These are phyloP conservation scores for Venustaconcha ellipsiformis DNA, from an alignment of 1,140 invertebrate species.

Conservation along the genomic window DNA sequence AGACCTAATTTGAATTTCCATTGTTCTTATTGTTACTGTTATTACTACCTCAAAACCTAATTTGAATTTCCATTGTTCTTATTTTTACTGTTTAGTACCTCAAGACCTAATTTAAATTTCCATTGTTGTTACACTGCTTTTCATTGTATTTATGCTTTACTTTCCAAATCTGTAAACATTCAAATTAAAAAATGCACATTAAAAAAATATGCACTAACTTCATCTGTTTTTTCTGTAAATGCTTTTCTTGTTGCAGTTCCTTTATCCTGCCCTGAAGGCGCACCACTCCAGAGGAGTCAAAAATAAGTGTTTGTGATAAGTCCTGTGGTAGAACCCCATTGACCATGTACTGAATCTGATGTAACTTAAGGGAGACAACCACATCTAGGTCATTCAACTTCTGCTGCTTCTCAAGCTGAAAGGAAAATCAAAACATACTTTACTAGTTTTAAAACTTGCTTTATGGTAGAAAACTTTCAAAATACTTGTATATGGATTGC, in stretches of 20 bases:
- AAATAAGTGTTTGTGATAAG: slow-evolving; percentile 75
- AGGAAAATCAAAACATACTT: background rate
- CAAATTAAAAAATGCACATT: too few species aligned
- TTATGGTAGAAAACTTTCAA: background rate
- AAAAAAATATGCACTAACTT: slow-evolving; percentile 68
- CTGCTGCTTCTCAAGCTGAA: slow-evolving; percentile 77
- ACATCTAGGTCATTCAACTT: slow-evolving; percentile 78
- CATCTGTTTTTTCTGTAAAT: slow-evolving; percentile 73
- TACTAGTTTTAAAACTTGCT: background rate
- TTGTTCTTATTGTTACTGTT: too few species aligned
- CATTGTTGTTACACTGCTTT: too few species aligned
- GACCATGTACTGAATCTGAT: slow-evolving; percentile 77
- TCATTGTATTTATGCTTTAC: too few species aligned
- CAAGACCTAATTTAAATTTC: too few species aligned
- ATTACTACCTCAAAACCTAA: too few species aligned
- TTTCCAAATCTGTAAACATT: too few species aligned
- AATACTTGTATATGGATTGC: background rate
- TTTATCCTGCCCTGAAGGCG: slow-evolving; percentile 75
- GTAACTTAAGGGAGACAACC: slow-evolving; percentile 75
- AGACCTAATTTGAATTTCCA: too few species aligned
- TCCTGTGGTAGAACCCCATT: slow-evolving; percentile 69
- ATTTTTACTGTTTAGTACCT: too few species aligned
- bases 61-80: too few species aligned
- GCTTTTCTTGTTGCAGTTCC: slow-evolving; percentile 76
- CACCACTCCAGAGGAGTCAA: slow-evolving; percentile 73